Conservation (phyloP, 2,888 invertebrate genomes). For the Phragmatobia fuliginosa region DNA sequence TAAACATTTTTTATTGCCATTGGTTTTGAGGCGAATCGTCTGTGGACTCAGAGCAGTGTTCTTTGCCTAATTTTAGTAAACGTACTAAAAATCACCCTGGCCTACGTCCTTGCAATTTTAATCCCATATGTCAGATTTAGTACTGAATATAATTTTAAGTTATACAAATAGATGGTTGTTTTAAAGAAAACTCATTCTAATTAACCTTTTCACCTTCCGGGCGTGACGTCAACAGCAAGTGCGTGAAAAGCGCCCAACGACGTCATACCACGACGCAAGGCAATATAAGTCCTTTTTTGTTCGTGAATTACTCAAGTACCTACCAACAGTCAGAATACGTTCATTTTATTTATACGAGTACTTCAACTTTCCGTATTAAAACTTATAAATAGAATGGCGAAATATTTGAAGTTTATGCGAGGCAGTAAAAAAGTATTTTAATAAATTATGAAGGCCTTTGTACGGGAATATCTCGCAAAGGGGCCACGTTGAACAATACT, state of each 20-base stretch:
- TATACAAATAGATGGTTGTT: constrained; percentile 3
- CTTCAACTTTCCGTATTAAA: background rate
- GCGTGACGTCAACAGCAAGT: background rate
- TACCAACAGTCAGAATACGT: background rate
- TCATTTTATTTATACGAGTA: constrained; percentile 1
- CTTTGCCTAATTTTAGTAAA: too few relatives aligned
- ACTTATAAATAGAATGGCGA: constrained; percentile 1
- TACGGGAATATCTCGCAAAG: background rate
- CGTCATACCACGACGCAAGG: constrained; percentile 8
- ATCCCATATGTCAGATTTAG: background rate
- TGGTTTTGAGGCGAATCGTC: too few relatives aligned
- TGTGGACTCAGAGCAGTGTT: too few relatives aligned
- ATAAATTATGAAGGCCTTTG: constrained; percentile 2
- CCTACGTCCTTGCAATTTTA: background rate
- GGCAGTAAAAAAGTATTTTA: constrained; percentile 1
- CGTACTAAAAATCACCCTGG: too few relatives aligned
- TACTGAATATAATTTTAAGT: constrained; percentile 2
- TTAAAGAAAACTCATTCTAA: background rate
- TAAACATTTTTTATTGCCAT: too few relatives aligned
- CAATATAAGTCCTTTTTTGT: constrained; percentile 6
- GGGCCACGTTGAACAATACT: constrained; percentile 1
- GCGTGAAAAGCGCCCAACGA: background rate
- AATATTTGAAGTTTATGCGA: background rate
- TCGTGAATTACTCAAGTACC: background rate
- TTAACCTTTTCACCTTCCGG: constrained; percentile 1